Base-by-base conservation (phyloP, 2,888 invertebrate species). In the Megalurothrips usitatus region DNA sequence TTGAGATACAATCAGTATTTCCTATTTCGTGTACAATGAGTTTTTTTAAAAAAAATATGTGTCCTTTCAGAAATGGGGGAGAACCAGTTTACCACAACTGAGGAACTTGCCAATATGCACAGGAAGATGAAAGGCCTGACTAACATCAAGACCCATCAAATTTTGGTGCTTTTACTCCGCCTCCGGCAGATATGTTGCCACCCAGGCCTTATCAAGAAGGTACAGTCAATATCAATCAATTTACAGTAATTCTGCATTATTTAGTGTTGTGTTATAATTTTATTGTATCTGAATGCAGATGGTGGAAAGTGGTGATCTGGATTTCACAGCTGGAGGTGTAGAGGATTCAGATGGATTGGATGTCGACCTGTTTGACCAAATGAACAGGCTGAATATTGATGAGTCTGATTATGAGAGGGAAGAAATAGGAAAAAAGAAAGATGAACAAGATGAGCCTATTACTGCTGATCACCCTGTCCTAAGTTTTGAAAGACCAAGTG, bases 181-280 rank as follows among this genome's bases (percentile, higher is more conserved):
- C 87, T 98, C 82, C 90, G 98, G 0, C 98, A 99, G 86, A 92
- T 95, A 82, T 96, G 96, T 86, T 94, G 95, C 85, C 97, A 98
- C 89, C 94, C 97, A 48, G 92, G 93, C 0, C 90, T 98, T 23
- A 94, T 97, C 84, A 90, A 91, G 84, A 86, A 90, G 82, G 68
- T 75, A 75, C 10, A 26, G 0, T 2, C 4, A 68, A n/a, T 52
- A 23, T 1, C 23, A n/a, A n/a, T 63, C 8, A 23, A 26, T 23
- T 11, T 58, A 17, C 8, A 14, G n/a, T 58, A 58, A 58, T 58
- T 6, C 14, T 19, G 14, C 58, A 11, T 58, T 12, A 19, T 19
- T 58, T 9, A 14, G 58, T 75, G 92, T 92, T 87, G 88, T 87
- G 79, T 68, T 82, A 49, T 58, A 75, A 14, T 75, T 80, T 75